These are phyloP conservation scores for Loriculus beryllinus DNA, from an alignment of 2,797 vertebrate genomes.

Conservation along the genomic window DNA sequence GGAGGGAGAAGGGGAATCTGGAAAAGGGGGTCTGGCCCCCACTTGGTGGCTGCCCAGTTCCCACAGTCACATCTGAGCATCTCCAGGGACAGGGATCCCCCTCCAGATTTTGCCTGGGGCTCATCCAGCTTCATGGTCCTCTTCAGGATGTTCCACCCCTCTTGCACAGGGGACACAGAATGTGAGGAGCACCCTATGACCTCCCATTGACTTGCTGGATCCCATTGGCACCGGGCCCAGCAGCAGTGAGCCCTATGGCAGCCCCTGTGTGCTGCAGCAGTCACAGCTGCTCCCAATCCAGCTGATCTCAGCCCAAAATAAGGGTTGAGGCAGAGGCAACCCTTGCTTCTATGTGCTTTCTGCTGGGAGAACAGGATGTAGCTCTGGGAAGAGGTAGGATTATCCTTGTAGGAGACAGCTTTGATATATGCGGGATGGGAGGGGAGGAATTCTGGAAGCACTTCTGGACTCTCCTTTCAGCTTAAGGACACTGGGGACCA, in stretches of 20 bases:
- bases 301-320: not conserved
- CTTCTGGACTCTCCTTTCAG: not conserved
- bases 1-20: not conserved
- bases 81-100: not conserved
- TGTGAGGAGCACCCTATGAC: rapidly evolving
- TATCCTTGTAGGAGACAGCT: not conserved
- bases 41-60: not conserved
- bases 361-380: not conserved
- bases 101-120: not conserved
- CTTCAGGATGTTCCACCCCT: not conserved
- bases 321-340: not conserved
- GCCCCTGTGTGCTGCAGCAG: not conserved
- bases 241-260: not conserved
- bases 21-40: not conserved
- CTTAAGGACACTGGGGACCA: not conserved
- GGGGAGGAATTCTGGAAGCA: not conserved
- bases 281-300: not conserved
- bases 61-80: not conserved
- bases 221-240: too few relatives aligned
- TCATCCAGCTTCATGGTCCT: not conserved
- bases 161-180: not conserved
- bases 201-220: not conserved
- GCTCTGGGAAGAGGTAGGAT: not conserved
- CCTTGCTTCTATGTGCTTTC: not conserved
- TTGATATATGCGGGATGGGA: not conserved